Evolutionary conservation across 2,888 invertebrate species (phyloP).

Genomic region (Eledona agricola): DNA sequence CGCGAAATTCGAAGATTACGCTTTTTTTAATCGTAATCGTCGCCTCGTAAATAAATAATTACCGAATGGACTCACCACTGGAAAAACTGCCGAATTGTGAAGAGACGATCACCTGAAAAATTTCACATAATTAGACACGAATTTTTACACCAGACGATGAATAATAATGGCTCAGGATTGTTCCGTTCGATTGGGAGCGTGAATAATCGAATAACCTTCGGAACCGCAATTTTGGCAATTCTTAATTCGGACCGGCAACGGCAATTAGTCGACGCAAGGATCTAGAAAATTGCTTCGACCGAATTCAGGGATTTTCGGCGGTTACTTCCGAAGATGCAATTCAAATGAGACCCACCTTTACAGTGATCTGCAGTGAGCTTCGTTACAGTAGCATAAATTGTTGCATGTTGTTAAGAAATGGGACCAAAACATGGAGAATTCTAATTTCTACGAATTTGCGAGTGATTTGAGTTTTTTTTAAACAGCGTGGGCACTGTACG

Average conservation of each 20-base stretch:
- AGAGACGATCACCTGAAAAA: conserved; percentile 22
- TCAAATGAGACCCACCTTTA: no score
- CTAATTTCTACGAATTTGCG: no score
- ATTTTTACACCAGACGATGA: conserved; percentile 10
- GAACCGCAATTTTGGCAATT: conserved; percentile 1
- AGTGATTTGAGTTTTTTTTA: no score
- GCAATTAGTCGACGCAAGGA: background rate
- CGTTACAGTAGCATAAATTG: no score
- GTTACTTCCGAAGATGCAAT: no score
- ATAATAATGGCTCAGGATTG: background rate
- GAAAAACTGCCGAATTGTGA: conserved; percentile 23
- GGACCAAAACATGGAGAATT: no score
- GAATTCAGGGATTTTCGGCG: no score
- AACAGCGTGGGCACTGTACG: no score
- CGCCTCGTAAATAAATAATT: conserved; percentile 19
- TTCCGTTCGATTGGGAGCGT: conserved; percentile 7
- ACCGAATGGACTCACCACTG: conserved; percentile 20
- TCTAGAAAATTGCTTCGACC: no score
- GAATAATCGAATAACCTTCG: background rate
- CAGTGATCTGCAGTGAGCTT: no score
- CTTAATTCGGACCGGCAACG: background rate
- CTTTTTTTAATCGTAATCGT: conserved; percentile 7
- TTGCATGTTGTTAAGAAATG: no score
- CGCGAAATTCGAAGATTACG: conserved; percentile 9
- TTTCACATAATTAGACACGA: conserved; percentile 17